These are phyloP conservation scores for Sciurus carolinensis DNA, from an alignment of 2,797 vertebrate species.

Conservation along the genomic window DNA sequence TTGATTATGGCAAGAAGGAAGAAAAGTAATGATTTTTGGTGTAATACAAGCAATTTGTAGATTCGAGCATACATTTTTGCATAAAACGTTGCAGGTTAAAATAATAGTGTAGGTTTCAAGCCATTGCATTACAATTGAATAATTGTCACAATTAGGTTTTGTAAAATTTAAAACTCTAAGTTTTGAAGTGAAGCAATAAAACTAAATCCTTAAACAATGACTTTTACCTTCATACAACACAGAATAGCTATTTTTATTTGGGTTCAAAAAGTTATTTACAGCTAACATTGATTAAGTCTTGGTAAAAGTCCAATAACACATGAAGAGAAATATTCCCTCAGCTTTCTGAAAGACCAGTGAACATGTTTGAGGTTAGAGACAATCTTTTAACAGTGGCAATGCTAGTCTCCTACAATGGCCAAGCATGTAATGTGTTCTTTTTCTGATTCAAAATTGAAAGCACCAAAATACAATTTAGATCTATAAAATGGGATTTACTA, in stretches of 20 bases:
- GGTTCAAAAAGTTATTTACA: slow-evolving; percentile 98
- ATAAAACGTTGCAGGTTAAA: slow-evolving; percentile 90
- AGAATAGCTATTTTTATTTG: slow-evolving; percentile 93
- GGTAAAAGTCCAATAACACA: slow-evolving; percentile 95
- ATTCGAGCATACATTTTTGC: slow-evolving; percentile 90
- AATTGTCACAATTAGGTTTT: slow-evolving; percentile 90
- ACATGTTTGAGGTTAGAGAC: slow-evolving; percentile 76
- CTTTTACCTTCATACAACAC: slow-evolving; percentile 95
- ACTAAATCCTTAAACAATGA: slow-evolving; percentile 97
- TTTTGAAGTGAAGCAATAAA: slow-evolving; percentile 92
- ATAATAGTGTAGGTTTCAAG: slow-evolving; percentile 89
- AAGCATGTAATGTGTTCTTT: slow-evolving; percentile 70
- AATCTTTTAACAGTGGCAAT: slow-evolving; percentile 68
- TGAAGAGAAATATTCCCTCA: slow-evolving; percentile 94
- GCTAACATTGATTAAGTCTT: slow-evolving; percentile 94
- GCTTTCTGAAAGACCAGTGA: slow-evolving; percentile 82
- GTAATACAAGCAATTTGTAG: slow-evolving; percentile 88
- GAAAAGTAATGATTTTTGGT: slow-evolving; percentile 87
- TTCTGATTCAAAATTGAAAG: slow-evolving; percentile 84
- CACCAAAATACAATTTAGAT: slow-evolving; percentile 83
- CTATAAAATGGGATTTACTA: slow-evolving; percentile 79
- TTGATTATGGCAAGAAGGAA: slow-evolving; percentile 88
- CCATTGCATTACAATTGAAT: slow-evolving; percentile 95
- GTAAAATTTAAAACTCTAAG: slow-evolving; percentile 90
- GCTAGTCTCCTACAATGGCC: slow-evolving; percentile 75